These are phyloP conservation scores for Oscheius sp. DNA, from an alignment of 2,888 invertebrate species.

Conservation along the genomic window DNA sequence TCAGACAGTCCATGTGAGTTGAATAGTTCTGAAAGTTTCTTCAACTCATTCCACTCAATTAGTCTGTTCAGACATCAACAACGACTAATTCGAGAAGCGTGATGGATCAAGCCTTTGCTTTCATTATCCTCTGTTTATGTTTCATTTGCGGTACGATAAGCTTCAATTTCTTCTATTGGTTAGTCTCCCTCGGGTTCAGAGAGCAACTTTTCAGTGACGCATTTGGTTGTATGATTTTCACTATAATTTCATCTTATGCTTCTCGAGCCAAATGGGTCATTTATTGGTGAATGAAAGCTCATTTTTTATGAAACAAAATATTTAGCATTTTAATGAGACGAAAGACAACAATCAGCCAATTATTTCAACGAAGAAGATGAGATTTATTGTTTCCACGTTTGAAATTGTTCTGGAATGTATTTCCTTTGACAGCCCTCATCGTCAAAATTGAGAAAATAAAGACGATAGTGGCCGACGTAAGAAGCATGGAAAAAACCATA, in stretches of 20 bases:
- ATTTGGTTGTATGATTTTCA: not conserved
- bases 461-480: not conserved
- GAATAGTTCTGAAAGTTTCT: not conserved
- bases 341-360: not conserved
- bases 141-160: not conserved
- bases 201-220: not conserved
- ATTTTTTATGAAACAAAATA: not conserved
- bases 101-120: not conserved
- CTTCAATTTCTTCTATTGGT: not conserved
- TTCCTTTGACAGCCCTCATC: not conserved
- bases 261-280: not conserved
- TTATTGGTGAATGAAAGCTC: not conserved
- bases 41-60: not conserved
- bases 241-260: not conserved
- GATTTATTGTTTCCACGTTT: not conserved
- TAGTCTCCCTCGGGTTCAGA: not conserved
- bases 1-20: not conserved
- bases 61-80: not conserved
- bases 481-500: not conserved
- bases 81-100: no score
- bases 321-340: not conserved
- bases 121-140: not conserved
- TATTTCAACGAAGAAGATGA: not conserved
- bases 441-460: constrained; percentile 1
- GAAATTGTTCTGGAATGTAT: not conserved